These are phyloP conservation scores for Gallinago paraguaiae DNA, from an alignment of 2,113 vertebrate genomes.

Conservation along the genomic window DNA sequence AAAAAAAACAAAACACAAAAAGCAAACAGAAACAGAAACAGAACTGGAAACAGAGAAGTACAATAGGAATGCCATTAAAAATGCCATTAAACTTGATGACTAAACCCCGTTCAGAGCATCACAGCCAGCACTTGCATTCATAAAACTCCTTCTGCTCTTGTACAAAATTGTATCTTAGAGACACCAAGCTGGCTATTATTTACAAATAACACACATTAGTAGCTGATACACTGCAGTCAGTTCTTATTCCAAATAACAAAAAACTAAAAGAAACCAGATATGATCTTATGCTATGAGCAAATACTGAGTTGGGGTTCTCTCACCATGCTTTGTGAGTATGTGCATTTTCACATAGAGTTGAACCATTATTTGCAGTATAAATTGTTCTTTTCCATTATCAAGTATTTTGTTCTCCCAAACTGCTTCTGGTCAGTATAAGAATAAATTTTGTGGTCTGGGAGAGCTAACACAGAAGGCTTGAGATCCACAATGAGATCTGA, in stretches of 20 bases:
- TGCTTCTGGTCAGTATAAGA: not conserved
- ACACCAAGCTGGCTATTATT: not conserved
- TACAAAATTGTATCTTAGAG: not conserved
- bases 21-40: not conserved
- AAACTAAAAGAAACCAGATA: not conserved
- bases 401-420: not conserved
- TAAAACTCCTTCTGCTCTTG: not conserved
- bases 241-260: not conserved
- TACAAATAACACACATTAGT: not conserved
- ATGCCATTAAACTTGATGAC: not conserved
- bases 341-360: not conserved
- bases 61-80: not conserved
- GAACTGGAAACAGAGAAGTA: not conserved
- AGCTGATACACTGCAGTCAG: not conserved
- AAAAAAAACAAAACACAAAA: too few species aligned
- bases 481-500: not conserved
- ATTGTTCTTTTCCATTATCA: not conserved
- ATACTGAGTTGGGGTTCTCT: not conserved
- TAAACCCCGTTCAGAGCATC: not conserved
- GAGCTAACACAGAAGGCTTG: not conserved
- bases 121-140: not conserved
- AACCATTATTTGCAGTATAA: not conserved
- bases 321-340: rapidly evolving
- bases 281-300: not conserved
- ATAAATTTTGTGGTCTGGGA: not conserved